Base-by-base conservation (phyloP, 1,140 invertebrate genomes). In the Antheraea mylitta region DNA sequence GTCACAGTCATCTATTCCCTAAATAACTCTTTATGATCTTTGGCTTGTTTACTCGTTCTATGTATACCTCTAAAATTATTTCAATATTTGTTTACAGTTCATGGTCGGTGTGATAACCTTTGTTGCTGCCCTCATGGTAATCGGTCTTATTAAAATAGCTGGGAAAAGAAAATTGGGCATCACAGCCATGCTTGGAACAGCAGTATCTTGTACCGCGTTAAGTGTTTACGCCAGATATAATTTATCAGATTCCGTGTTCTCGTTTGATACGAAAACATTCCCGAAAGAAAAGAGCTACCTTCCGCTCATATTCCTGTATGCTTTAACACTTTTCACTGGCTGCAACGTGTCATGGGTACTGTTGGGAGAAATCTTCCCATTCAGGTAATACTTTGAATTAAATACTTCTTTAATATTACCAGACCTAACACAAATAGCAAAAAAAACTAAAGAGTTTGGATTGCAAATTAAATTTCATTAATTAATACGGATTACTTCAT, bases 121-220 rank as follows among this genome's bases (percentile, higher is more conserved):
- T 16, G 5, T 86, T 7, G 82, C 81, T 0, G 78, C 77, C 8
- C 61, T 91, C 0, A 8, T 89, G 0, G 73, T 85, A 8, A 80
- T 93, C 36, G 72, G 93, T 9, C 82, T 94, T n/a, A 94, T 95
- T 67, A 94, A 95, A 78, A 80, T 93, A 76, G 74, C 91, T 38
- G 91, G 93, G 7, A 91, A 91, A 70, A 74, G 89, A 0, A 91
- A 88, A 59, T 48, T 90, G 8, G 83, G 79, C 0, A 77, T 90
- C 16, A 67, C 80, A 0, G 74, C 86, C 0, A 74, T 90, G 74
- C 58, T 90, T 0, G 76, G 79, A 8, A 76, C 79, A 3, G 85
- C 80, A 0, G 6, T 89, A 8, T 75, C 69, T 58, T 83, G 78
- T 53, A 71, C 80, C 8, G 75, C 73, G 0, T 75, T 91, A 18